A percentile compares a stretch with the other conserved stretches of the same genome.
These are phyloP conservation scores for Rhodophaea formosa DNA, from an alignment of 2,888 invertebrate species.

Conservation along the genomic window DNA sequence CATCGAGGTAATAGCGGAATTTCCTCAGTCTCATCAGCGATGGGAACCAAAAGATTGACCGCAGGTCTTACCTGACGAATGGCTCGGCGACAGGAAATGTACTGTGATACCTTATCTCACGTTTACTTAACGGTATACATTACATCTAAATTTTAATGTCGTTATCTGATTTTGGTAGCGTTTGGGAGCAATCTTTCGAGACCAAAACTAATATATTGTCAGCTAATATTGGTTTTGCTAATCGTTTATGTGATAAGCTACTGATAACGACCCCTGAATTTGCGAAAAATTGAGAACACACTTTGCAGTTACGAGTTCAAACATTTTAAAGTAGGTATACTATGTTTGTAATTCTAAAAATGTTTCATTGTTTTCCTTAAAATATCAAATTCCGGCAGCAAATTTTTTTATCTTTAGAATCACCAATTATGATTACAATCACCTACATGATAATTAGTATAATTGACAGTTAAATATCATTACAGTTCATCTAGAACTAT, in stretches of 20 bases:
- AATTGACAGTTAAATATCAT: no score
- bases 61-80: conserved; percentile 21
- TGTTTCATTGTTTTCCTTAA: no score
- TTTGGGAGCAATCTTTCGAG: not conserved
- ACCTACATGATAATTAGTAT: no score
- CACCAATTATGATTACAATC: no score
- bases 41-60: conserved; percentile 26
- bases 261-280: not conserved
- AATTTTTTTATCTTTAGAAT: no score
- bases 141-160: conserved; percentile 6
- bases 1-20: conserved; percentile 37
- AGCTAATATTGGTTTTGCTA: not conserved
- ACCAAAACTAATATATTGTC: no score
- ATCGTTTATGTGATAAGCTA: not conserved
- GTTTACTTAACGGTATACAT: conserved; percentile 12
- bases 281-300: not conserved
- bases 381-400: no score
- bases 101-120: conserved; percentile 13
- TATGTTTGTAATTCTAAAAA: not conserved
- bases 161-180: conserved; percentile 7
- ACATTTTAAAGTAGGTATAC: not conserved
- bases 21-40: conserved; percentile 44
- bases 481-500: no score
- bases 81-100: conserved; percentile 30
- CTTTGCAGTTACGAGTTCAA: not conserved